A percentile compares a stretch with the other conserved stretches of the same genome.
Evolutionary conservation across 2,797 vertebrate genomes (phyloP).

Genomic region (Hippopotamyrus pictus): DNA sequence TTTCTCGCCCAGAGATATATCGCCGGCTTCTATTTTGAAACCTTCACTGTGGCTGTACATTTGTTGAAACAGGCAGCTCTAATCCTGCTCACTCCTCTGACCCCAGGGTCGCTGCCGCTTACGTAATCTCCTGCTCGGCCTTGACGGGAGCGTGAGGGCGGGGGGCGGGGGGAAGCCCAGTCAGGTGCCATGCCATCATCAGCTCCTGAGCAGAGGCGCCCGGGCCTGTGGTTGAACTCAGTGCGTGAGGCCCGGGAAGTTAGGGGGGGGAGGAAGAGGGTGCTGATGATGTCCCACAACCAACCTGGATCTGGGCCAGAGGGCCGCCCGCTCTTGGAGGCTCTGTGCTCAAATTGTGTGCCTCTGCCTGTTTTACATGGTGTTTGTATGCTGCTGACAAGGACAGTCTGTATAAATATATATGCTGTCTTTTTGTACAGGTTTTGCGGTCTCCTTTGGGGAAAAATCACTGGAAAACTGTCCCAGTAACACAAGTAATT

Average conservation of each 20-base stretch:
- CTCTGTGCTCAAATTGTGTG: not conserved
- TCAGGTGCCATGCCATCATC: slow-evolving; percentile 49
- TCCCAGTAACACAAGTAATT: not conserved
- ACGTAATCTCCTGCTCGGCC: slow-evolving; percentile 55
- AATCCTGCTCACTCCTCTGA: slow-evolving; percentile 49
- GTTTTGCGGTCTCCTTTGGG: not conserved
- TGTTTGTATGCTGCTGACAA: not conserved
- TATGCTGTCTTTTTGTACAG: not conserved
- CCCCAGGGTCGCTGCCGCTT: slow-evolving; percentile 57
- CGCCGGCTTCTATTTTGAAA: slow-evolving; percentile 49
- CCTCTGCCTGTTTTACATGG: not conserved
- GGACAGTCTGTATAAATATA: not conserved
- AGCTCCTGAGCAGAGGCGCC: slow-evolving; percentile 44
- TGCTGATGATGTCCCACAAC: slow-evolving; percentile 50
- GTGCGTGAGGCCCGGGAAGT: slow-evolving; percentile 29
- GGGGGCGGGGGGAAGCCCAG: slow-evolving; percentile 37
- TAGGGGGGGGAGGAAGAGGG: slow-evolving; percentile 18
- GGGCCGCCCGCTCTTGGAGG: slow-evolving; percentile 64
- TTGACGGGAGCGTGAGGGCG: not conserved
- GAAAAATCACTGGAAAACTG: not conserved
- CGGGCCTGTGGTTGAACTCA: not conserved
- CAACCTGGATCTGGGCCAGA: slow-evolving; percentile 58
- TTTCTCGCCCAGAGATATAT: slow-evolving; percentile 46
- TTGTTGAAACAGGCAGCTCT: slow-evolving; percentile 58
- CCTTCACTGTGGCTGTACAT: slow-evolving; percentile 46